Base-by-base conservation (phyloP, 2,797 vertebrate genomes). In the Galagoides demidoff region DNA sequence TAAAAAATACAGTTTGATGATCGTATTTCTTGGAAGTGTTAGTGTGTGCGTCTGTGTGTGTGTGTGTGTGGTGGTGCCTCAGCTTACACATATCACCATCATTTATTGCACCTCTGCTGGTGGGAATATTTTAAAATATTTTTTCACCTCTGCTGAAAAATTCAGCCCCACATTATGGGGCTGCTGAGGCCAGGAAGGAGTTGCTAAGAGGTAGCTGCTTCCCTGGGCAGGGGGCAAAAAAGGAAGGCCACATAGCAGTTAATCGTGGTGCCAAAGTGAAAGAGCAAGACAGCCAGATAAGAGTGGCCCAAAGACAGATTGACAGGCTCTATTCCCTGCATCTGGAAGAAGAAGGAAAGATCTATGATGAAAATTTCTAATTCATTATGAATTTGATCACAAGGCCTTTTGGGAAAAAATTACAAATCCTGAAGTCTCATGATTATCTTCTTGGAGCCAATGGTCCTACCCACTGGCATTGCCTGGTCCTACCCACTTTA, bases 1-100 rank as follows among this genome's bases (percentile, higher is more conserved):
- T 84, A 45, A 39, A 88, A 93, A 81, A 79, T 52, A 29, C 63
- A 29, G 79, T 92, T 88, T 87, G 93, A 95, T 45, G 59, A 85
- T 76, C 34, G 34, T 0, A 0, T 49, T 76, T 23, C 92, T 89
- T 85, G 85, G n/a, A 59, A 31, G 29, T 10, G 45, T 12, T 23
- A 43, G 39, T 29, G 61, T 7, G 37, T 29, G 29, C 22, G 79
- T 64, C 43, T 49, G 11, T 17, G 17, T 22, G 43, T 11, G n/a
- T n/a, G 52, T 34, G 29, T 12, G 49, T n/a, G n/a, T 23, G 9
- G 63, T 0, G 10, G 0, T 17, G 14, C 22, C 12, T 39, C 52
- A 25, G 74, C 23, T 64, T n/a, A 34, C 52, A 37, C 11, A 64
- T 20, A 20, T 27, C 64, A 29, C 49, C 1, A 9, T 79, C 4